These are phyloP conservation scores for Pollicipes pollicipes DNA, from an alignment of 1,140 invertebrate genomes.

Conservation along the genomic window DNA sequence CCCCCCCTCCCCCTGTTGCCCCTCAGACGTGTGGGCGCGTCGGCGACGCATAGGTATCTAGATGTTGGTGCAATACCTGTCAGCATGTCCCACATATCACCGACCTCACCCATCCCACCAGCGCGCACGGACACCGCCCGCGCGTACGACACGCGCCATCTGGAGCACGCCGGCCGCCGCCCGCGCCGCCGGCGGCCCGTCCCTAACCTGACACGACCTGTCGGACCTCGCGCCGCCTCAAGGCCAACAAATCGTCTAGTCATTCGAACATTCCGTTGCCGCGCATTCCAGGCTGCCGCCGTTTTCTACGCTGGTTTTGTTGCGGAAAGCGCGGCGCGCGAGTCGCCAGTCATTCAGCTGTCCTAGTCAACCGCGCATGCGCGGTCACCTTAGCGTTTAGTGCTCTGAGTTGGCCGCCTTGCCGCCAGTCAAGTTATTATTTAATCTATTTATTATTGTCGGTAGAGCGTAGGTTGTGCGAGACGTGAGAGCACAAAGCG, in stretches of 20 bases:
- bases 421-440: background rate
- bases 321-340: background rate
- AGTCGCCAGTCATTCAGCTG: background rate
- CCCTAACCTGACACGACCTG: background rate
- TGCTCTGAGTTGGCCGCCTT: background rate
- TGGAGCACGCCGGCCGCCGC: too few relatives aligned
- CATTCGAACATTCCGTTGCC: background rate
- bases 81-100: constrained; percentile 1
- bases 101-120: background rate
- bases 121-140: background rate
- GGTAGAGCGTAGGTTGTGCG: background rate
- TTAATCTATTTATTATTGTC: constrained; percentile 2
- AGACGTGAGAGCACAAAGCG: background rate
- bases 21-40: background rate
- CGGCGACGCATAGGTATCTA: background rate
- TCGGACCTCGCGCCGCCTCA: background rate
- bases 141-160: too few relatives aligned
- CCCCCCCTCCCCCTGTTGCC: too few relatives aligned
- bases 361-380: background rate
- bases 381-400: background rate
- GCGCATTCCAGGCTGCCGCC: background rate
- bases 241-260: constrained; percentile 1
- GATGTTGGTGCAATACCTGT: background rate
- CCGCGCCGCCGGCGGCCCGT: too few relatives aligned
- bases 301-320: constrained; percentile 1